Evolutionary conservation across 2,797 vertebrate genomes (phyloP).

Genomic region (Sebastes iracundus): DNA sequence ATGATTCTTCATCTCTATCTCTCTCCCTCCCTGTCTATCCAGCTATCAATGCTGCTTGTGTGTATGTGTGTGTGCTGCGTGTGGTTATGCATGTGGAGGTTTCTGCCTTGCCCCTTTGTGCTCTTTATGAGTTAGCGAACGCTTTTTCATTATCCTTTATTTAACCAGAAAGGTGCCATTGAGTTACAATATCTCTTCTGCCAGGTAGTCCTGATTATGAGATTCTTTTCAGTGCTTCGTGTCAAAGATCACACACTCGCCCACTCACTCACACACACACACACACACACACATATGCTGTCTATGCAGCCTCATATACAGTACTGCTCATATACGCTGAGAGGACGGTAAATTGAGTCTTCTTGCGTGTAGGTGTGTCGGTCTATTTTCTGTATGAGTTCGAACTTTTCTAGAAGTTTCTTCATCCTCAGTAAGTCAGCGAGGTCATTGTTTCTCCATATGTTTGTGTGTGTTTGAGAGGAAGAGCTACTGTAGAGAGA

Average conservation of each 20-base stretch:
- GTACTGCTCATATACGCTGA: conserved; percentile 18
- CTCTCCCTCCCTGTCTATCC: conserved; percentile 11
- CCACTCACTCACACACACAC: conserved; percentile 10
- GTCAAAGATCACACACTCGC: conserved; percentile 57
- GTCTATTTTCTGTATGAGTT: conserved; percentile 35
- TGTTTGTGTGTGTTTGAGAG: background rate
- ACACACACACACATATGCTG: background rate
- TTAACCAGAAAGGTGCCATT: background rate
- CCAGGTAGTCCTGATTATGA: conserved; percentile 30
- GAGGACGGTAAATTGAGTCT: conserved; percentile 18
- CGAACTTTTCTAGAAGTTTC: conserved; percentile 16
- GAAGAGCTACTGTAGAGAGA: background rate
- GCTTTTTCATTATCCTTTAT: conserved; percentile 43
- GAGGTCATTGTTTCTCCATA: background rate
- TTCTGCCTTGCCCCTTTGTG: conserved; percentile 33
- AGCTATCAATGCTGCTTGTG: conserved; percentile 6
- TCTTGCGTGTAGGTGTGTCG: conserved; percentile 38
- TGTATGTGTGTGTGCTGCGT: background rate
- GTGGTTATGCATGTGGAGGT: conserved; percentile 34
- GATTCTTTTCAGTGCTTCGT: conserved; percentile 54
- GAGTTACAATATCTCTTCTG: background rate
- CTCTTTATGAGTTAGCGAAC: conserved; percentile 43
- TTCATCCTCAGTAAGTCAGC: conserved; percentile 10
- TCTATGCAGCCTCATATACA: background rate
- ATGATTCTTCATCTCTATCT: conserved; percentile 15